phyloP scores from a whole-genome alignment of 2,797 vertebrate species.

The Synanceia verrucosa region DNA sequence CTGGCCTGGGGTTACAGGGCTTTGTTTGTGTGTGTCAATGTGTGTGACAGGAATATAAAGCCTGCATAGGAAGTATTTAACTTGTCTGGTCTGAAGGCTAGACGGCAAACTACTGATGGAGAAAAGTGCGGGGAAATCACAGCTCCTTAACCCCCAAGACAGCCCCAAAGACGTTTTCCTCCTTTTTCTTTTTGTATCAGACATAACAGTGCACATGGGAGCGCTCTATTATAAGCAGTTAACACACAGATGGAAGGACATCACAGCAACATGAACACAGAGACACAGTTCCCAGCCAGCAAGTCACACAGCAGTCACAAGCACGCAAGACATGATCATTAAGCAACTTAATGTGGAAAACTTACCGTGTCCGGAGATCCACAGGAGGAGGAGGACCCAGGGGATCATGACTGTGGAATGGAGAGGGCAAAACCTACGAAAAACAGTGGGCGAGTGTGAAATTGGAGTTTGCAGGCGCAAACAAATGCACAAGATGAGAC shows the following conservation, averaged over 20 bases:
- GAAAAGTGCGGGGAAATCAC: conserved; percentile 21
- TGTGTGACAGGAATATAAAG: conserved; percentile 71
- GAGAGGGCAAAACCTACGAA: conserved; percentile 72
- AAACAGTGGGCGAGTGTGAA: conserved; percentile 75
- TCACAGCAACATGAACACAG: conserved; percentile 39
- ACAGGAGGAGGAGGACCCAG: conserved; percentile 76
- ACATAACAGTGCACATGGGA: conserved; percentile 13
- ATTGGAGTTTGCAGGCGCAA: conserved; percentile 76
- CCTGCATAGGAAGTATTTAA: conserved; percentile 62
- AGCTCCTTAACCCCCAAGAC: conserved; percentile 9
- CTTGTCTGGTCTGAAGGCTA: conserved; percentile 47
- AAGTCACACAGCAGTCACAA: conserved; percentile 48
- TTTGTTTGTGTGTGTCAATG: conserved; percentile 54
- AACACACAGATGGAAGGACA: conserved; percentile 41
- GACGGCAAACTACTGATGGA: conserved; percentile 16
- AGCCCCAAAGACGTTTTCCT: conserved; percentile 2
- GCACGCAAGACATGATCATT: conserved; percentile 42
- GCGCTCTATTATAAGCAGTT: conserved; percentile 10
- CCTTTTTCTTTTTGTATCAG: conserved; percentile 17
- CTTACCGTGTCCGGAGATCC: conserved; percentile 78
- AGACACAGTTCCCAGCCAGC: conserved; percentile 39
- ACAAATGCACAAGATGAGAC: conserved; percentile 67
- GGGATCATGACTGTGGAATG: conserved; percentile 74
- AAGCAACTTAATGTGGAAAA: conserved; percentile 46
- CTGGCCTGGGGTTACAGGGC: conserved; percentile 53